Base-by-base conservation (phyloP, 2,888 invertebrate species). In the Oscheius sp. region DNA sequence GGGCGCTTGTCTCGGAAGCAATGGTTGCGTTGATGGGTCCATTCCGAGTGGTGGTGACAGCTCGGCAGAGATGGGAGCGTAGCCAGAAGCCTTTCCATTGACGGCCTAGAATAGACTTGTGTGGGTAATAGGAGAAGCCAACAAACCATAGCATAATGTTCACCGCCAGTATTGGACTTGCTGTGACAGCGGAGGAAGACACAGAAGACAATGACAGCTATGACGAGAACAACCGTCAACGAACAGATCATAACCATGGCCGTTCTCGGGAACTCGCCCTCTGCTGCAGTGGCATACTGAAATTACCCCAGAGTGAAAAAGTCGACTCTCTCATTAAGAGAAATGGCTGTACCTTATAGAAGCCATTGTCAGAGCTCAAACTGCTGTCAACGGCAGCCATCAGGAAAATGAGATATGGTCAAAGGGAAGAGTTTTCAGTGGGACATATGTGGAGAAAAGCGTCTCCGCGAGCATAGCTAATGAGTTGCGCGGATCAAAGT, bases 11-110 rank as follows among this genome's bases (percentile, higher is more conserved):
- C 79, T 79, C 7, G 77, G 65, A 48, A 80, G 71, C 51, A 82
- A 68, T 33, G 80, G 82, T 47, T 80, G 82, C 13, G 79, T 80
- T 66, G 78, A 78, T 47, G 79, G 77, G 59, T 81, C 82, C 53
- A 76, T 76, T 13, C 79, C 80, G 77, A 86, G 77, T 70, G 81
- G 86, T 9, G 88, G 88, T 33, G 87, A 85, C 63, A 84, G 72
- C 47, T 88, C 87, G 5, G 82, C 79, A 7, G 85, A 80, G 62
- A 88, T 88, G 11, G 88, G 83, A 32, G 87, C 82, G 74, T 88
- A 88, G 48, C 88, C 87, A 50, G 81, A 60, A 55, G 70, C 35
- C 37, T 70, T 70, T 53, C 73, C 73, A 55, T 73, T 73, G 9
- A 73, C 65, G 11, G 73, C 65, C 73, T 73, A 47, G 10, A 63